These are phyloP conservation scores for Nudaria mundana DNA, from an alignment of 2,888 invertebrate genomes.

Conservation along the genomic window DNA sequence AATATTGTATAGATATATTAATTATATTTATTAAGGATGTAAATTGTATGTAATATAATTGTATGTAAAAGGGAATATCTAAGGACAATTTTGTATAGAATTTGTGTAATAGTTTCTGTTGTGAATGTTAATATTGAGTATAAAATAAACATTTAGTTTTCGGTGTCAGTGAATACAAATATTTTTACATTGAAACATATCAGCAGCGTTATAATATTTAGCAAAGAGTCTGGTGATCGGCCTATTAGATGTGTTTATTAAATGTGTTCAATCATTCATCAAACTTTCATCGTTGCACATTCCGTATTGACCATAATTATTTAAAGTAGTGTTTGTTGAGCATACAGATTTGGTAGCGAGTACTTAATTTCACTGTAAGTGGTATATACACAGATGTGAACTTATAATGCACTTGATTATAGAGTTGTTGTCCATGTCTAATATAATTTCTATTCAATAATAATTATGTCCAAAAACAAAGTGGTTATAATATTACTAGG, in stretches of 20 bases:
- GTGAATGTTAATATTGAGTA: conserved; percentile 47
- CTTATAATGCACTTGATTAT: conserved; percentile 27
- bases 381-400: conserved; percentile 19
- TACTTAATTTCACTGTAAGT: conserved; percentile 31
- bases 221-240: conserved; percentile 28
- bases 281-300: conserved; percentile 32
- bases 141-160: conserved; percentile 41
- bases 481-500: conserved; percentile 18
- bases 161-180: conserved; percentile 39
- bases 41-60: conserved; percentile 54
- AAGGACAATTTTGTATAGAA: conserved; percentile 69
- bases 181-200: conserved; percentile 31
- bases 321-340: conserved; percentile 25
- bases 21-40: conserved; percentile 61
- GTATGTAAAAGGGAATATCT: conserved; percentile 44
- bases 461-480: conserved; percentile 27
- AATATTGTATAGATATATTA: not conserved
- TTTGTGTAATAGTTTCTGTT: conserved; percentile 54
- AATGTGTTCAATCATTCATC: conserved; percentile 19
- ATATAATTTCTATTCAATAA: not conserved
- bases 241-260: conserved; percentile 18
- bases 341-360: conserved; percentile 26
- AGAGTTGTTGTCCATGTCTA: conserved; percentile 16
- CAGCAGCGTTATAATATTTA: conserved; percentile 32
- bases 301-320: conserved; percentile 35